phyloP scores from a whole-genome alignment of 2,888 invertebrate genomes.

The Lacanobia oleracea region DNA sequence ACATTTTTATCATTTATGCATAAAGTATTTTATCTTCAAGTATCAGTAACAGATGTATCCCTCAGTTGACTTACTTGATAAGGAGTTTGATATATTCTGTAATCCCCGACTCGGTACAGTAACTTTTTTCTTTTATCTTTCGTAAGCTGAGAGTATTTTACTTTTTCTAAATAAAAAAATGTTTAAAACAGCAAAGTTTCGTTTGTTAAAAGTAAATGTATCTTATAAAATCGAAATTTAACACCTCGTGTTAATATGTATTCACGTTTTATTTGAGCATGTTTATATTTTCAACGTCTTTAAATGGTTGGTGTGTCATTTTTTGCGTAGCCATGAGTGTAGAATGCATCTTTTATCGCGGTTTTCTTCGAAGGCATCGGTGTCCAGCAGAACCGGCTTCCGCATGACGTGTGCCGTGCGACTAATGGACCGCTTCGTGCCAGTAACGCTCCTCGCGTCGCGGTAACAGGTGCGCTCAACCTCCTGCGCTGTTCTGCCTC shows the following conservation, averaged over 20 bases:
- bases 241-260: constrained; percentile 33
- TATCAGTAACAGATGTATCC: constrained; percentile 38
- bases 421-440: constrained; percentile 84
- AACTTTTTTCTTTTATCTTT: constrained; percentile 50
- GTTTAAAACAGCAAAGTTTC: constrained; percentile 12
- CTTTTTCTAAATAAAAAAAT: constrained; percentile 45
- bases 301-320: constrained; percentile 59
- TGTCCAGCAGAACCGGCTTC: constrained; percentile 87
- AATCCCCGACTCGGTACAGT: constrained; percentile 27
- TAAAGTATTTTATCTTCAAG: constrained; percentile 23
- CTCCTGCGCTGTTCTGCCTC: constrained; percentile 75
- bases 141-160: constrained; percentile 29
- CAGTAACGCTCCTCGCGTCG: constrained; percentile 88
- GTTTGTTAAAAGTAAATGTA: constrained; percentile 22
- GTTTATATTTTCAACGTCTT: constrained; percentile 58
- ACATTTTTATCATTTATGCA: constrained; percentile 17
- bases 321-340: constrained; percentile 67
- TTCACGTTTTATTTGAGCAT: constrained; percentile 52
- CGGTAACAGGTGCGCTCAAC: constrained; percentile 86
- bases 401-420: constrained; percentile 86
- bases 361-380: constrained; percentile 83
- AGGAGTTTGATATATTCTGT: constrained; percentile 39
- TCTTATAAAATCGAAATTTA: constrained; percentile 28
- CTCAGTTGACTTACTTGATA: constrained; percentile 39
- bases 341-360: constrained; percentile 78